Evolutionary conservation across 2,113 vertebrate species (phyloP), one percentile per base, ranked within the genome.

Genomic region (Psephotus haematonotus): DNA sequence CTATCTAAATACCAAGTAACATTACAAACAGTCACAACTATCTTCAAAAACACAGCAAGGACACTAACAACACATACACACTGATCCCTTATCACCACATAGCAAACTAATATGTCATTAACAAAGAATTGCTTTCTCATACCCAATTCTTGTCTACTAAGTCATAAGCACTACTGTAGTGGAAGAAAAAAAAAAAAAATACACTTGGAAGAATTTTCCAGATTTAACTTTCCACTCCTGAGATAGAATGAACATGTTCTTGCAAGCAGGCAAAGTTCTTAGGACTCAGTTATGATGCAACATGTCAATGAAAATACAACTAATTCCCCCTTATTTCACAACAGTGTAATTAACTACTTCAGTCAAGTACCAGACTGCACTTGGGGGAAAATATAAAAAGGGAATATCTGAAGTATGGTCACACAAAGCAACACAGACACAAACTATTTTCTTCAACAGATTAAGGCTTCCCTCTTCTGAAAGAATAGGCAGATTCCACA

Each of bases 51-150:
- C 27, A 37, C 5, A 13, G 70, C 44, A 25, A 57, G 49, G 33
- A 47, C 22, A 47, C 43, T 52, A 57, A 23, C 18, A 57, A 74
- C 27, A 79, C 39, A 49, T 2, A 13, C 37, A 74, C 37, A 31
- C 23, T 8, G 23, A 87, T 43, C 23, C 52, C 46, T 52, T 37
- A 39, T 11, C 24, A 69, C 24, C 50, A 39, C 63, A 85, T 19
- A 75, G 27, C 77, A 77, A 90, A 79, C 20, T 43, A 29, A 3
- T 1, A 29, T 20, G 31, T 44, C 70, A 82, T 28, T 44, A 64
- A 79, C 39, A 63, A 81, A 41, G 44, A 79, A 65, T 11, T 89
- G 76, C 82, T 44, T 89, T 93, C 62, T 95, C 84, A 90, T 52
- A 39, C 39, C 55, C 9, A 10, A 83, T 86, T 83, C 75, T 60